Percentiles rank a stretch among this genome's conserved stretches.
These are phyloP conservation scores for Himalopsyche anomala DNA, from an alignment of 2,888 invertebrate species.

Conservation along the genomic window DNA sequence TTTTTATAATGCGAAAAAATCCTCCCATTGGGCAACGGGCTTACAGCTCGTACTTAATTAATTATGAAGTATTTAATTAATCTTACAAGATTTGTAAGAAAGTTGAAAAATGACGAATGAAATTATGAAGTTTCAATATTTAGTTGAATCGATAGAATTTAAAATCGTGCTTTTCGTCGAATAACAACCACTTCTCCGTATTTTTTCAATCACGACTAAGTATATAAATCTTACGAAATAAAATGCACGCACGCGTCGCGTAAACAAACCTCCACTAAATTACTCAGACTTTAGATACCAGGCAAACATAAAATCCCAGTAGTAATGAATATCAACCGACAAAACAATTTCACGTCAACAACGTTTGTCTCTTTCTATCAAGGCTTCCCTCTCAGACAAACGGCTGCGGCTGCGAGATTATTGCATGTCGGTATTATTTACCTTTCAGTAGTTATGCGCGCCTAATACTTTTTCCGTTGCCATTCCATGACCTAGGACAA, in stretches of 20 bases:
- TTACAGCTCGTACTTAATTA: too few species aligned
- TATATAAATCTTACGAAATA: too few species aligned
- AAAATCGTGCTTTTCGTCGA: too few species aligned
- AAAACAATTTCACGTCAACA: neutral
- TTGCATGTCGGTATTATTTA: constrained; percentile 22
- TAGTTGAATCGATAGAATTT: too few species aligned
- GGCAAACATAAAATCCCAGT: neutral
- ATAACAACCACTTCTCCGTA: too few species aligned
- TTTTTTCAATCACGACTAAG: too few species aligned
- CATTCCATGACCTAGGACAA: constrained; percentile 63
- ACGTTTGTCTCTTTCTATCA: constrained; percentile 8
- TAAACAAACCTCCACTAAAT: constrained; percentile 34
- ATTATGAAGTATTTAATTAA: too few species aligned
- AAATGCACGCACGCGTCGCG: neutral
- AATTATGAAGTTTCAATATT: too few species aligned
- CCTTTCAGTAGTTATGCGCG: constrained; percentile 46
- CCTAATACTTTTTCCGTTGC: constrained; percentile 61
- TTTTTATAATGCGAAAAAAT: too few species aligned
- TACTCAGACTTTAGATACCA: neutral
- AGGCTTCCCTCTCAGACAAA: neutral
- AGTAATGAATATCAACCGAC: neutral
- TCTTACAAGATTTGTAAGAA: too few species aligned
- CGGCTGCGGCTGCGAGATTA: neutral
- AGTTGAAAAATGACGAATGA: too few species aligned
- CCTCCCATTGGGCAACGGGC: too few species aligned